Conservation (phyloP, 1,140 invertebrate genomes). For the Pseudomyrmex dendroicus region DNA sequence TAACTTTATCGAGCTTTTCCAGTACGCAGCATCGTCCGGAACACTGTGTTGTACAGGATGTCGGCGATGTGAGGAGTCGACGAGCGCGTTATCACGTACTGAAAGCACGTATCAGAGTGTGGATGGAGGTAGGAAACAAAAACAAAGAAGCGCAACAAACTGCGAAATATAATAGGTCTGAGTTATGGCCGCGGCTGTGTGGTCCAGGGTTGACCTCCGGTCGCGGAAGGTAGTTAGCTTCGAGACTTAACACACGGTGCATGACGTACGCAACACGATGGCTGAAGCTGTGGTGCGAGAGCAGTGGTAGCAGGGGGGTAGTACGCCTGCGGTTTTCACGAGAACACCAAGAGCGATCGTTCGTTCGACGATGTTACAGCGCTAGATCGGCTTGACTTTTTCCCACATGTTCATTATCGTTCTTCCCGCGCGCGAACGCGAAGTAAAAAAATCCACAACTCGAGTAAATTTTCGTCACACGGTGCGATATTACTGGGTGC, state of each 20-base stretch:
- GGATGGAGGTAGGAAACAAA: neutral
- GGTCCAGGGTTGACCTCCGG: conserved; percentile 51
- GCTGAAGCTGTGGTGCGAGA: neutral
- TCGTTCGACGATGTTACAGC: conserved; percentile 36
- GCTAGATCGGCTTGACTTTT: conserved; percentile 3
- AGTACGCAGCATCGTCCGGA: conserved; percentile 22
- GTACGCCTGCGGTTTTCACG: conserved; percentile 14
- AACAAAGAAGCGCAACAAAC: conserved; percentile 45
- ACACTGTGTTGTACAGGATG: conserved; percentile 18
- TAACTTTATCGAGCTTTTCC: neutral
- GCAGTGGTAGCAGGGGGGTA: conserved; percentile 21
- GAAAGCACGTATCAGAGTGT: conserved; percentile 5
- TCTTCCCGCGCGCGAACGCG: conserved; percentile 16
- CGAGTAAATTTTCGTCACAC: too few species aligned
- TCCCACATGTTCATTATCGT: too few species aligned
- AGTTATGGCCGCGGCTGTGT: conserved; percentile 66
- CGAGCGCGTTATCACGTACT: neutral
- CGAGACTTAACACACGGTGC: conserved; percentile 11
- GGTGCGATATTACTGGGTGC: too few species aligned
- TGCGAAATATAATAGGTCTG: conserved; percentile 69
- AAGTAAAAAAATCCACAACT: neutral
- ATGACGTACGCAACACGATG: conserved; percentile 5
- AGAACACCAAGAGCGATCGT: conserved; percentile 13
- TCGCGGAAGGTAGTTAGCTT: conserved; percentile 54
- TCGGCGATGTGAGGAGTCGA: neutral